Evolutionary conservation across 1,140 invertebrate species (phyloP), one percentile per base, ranked within the genome.

Genomic region (Luehdorfia chinensis): DNA sequence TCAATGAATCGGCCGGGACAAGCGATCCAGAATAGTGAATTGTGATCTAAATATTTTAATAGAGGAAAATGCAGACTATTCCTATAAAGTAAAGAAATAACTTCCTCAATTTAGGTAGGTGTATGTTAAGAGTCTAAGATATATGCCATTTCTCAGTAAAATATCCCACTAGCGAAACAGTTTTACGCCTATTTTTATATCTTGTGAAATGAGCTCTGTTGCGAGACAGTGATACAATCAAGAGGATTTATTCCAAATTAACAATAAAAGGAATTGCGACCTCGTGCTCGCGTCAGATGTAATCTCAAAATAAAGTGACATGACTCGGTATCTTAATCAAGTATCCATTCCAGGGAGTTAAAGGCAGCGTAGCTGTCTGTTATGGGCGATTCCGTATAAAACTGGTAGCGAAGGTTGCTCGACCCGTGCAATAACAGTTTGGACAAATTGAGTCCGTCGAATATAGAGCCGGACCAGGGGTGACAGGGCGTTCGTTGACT

Each of bases 241-340:
- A 49, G 45, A 27, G 67, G 73, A 78, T 76, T 80, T 75, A 75
- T 76, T 61, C 51, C 55, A 65, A 71, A 72, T 75, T 76, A 78
- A 74, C 67, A 73, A 70, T 81, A 75, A 73, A 77, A 60, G 52
- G 69, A 66, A 77, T 75, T 75, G 66, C 63, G 58, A 55, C 69
- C 60, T 66, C 65, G 67, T 63, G 64, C 60, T 65, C 67, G 67
- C 64, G 66, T 71, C 60, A 72, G 66, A 71, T 70, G 69, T 77
- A 74, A 79, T 79, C 66, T 62, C 63, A 59, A 70, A 80, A 79
- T 79, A 84, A 79, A 80, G 65, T 71, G 68, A 75, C 67, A 73
- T 72, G 59, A 79, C 74, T 53, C 61, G 55, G 51, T 79, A 72
- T 79, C 79, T 80, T 84, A 80, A 80, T 80, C 71, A 80, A 84